These are phyloP conservation scores for Champsocephalus esox DNA, from an alignment of 2,797 vertebrate species.

Conservation along the genomic window DNA sequence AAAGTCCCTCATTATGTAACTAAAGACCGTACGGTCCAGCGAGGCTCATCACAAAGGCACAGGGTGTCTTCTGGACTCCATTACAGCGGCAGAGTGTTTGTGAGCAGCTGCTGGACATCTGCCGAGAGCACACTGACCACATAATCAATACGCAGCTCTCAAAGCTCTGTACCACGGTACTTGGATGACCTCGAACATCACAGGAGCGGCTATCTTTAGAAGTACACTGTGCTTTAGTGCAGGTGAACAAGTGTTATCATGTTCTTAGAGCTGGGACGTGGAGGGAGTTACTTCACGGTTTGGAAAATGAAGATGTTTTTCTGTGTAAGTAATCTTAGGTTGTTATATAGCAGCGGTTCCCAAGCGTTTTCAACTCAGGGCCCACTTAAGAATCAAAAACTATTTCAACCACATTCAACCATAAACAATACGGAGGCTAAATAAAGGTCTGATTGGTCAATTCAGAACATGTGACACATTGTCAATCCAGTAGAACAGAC, in stretches of 20 bases:
- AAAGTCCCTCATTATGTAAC: slow-evolving; percentile 30
- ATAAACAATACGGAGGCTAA: too few species aligned
- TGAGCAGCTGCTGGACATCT: slow-evolving; percentile 67
- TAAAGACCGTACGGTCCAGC: slow-evolving; percentile 11
- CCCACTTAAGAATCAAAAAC: too few species aligned
- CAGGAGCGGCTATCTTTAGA: slow-evolving; percentile 31
- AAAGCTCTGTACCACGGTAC: slow-evolving; percentile 22
- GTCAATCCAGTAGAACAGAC: too few species aligned
- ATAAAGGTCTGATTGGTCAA: too few species aligned
- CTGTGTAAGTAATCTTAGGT: background rate
- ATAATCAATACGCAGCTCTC: slow-evolving; percentile 55
- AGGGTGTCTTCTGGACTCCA: slow-evolving; percentile 18
- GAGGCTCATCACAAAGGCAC: slow-evolving; percentile 54
- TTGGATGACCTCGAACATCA: slow-evolving; percentile 42
- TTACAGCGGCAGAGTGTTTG: slow-evolving; percentile 30
- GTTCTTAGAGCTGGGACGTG: background rate
- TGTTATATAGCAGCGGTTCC: background rate
- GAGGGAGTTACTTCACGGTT: background rate
- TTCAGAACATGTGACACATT: too few species aligned
- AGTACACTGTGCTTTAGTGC: slow-evolving; percentile 1
- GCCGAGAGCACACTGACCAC: slow-evolving; percentile 55
- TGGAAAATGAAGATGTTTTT: background rate
- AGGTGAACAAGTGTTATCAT: slow-evolving; percentile 1
- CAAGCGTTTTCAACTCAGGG: too few species aligned
- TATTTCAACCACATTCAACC: too few species aligned